A percentile compares a stretch with the other conserved stretches of the same genome.
Evolutionary conservation across 2,888 invertebrate genomes (phyloP).

Genomic region (Ferrisia virgata): DNA sequence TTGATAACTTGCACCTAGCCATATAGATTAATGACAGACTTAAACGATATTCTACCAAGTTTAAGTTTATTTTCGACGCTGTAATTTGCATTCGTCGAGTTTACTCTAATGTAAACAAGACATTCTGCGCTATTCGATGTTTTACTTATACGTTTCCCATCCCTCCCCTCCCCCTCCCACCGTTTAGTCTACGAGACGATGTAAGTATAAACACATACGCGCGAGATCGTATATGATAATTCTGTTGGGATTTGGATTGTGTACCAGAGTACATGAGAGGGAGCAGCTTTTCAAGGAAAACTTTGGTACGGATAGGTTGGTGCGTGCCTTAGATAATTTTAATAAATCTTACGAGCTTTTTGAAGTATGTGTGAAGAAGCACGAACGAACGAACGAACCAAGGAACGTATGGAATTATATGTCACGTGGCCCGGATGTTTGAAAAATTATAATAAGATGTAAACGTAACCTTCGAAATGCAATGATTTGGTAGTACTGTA

Average conservation of each 20-base stretch:
- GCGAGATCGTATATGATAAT: neutral
- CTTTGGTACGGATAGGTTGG: neutral
- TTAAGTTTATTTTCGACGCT: neutral
- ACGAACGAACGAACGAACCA: neutral
- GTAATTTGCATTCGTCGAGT: conserved; percentile 5
- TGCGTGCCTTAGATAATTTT: neutral
- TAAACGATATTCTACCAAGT: conserved; percentile 1
- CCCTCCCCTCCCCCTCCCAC: no score
- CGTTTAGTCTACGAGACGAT: no score
- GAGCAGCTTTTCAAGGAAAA: neutral
- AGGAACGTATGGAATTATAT: no score
- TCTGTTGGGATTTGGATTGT: neutral
- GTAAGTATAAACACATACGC: neutral
- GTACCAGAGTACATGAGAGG: no score
- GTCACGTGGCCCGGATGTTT: neutral
- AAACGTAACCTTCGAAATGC: neutral
- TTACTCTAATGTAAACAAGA: neutral
- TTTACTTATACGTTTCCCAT: neutral
- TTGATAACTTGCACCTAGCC: no score
- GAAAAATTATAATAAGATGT: neutral
- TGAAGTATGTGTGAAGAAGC: neutral
- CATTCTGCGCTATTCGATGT: neutral
- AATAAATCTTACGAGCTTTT: neutral
- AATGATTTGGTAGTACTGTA: neutral
- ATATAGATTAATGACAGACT: conserved; percentile 9